These are phyloP conservation scores for Zalophus californianus DNA, from an alignment of 2,797 vertebrate genomes.

Conservation along the genomic window DNA sequence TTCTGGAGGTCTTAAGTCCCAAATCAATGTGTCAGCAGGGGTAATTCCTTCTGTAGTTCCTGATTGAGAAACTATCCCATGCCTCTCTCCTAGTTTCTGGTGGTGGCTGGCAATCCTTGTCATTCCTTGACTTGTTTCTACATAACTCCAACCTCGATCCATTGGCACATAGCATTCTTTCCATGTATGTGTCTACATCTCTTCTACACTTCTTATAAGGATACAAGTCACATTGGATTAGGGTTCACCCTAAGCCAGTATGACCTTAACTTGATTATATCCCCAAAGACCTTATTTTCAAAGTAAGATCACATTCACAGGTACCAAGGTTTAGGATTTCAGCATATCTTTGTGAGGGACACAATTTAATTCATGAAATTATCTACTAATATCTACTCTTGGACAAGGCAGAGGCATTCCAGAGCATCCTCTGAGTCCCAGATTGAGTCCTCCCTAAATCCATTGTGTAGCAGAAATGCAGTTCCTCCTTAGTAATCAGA, in stretches of 20 bases:
- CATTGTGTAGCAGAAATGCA: neutral
- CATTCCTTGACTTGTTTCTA: neutral
- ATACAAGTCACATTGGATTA: neutral
- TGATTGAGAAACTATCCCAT: neutral
- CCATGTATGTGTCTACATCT: neutral
- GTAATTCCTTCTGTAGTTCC: neutral
- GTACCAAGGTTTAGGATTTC: neutral
- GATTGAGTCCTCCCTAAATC: neutral
- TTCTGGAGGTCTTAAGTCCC: neutral
- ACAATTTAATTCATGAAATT: neutral
- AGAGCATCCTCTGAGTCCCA: neutral
- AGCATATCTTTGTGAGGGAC: neutral
- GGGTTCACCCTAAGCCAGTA: neutral
- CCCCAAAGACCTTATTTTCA: neutral
- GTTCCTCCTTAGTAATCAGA: neutral
- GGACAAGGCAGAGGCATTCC: neutral
- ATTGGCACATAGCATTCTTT: neutral
- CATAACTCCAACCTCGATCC: neutral
- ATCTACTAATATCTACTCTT: neutral
- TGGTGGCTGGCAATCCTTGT: neutral
- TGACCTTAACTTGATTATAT: neutral
- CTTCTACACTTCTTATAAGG: neutral
- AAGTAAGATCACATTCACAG: neutral
- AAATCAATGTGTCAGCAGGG: neutral
- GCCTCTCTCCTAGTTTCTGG: neutral